A percentile compares a stretch with the other conserved stretches of the same genome.
Evolutionary conservation across 2,113 vertebrate species (phyloP).

Genomic region (Oreotrochilus melanogaster): DNA sequence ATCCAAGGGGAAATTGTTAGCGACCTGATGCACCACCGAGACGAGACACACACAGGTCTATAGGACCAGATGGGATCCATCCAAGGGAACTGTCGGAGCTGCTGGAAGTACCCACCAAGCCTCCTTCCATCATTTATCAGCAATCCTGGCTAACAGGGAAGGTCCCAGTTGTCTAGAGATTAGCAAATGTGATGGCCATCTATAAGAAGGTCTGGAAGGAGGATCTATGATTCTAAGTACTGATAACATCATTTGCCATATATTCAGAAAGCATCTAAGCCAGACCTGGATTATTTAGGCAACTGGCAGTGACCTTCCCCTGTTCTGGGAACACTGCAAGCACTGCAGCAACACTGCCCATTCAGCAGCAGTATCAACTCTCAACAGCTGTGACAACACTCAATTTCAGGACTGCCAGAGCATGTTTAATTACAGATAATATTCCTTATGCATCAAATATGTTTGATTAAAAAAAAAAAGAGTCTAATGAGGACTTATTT

Average conservation of each 20-base stretch:
- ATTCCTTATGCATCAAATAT: background rate
- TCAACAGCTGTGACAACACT: background rate
- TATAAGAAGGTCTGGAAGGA: background rate
- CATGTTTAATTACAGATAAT: background rate
- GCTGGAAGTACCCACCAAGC: background rate
- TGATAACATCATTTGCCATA: background rate
- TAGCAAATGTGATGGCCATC: too few species aligned
- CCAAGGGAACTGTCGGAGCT: background rate
- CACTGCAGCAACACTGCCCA: background rate
- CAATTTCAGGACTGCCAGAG: background rate
- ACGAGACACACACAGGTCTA: background rate
- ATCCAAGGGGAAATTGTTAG: background rate
- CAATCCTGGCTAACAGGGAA: background rate
- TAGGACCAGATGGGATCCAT: background rate
- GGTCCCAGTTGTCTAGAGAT: too few species aligned
- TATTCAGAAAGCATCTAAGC: background rate
- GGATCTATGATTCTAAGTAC: background rate
- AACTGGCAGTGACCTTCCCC: fast-evolving
- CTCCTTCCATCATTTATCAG: background rate
- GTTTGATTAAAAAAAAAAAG: background rate
- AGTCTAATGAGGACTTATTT: background rate
- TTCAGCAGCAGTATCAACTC: background rate
- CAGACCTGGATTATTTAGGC: background rate
- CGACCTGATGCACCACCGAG: background rate
- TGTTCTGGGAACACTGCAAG: background rate